Conservation (phyloP, 2,113 vertebrate genomes). For the Cyprinus carpio region DNA sequence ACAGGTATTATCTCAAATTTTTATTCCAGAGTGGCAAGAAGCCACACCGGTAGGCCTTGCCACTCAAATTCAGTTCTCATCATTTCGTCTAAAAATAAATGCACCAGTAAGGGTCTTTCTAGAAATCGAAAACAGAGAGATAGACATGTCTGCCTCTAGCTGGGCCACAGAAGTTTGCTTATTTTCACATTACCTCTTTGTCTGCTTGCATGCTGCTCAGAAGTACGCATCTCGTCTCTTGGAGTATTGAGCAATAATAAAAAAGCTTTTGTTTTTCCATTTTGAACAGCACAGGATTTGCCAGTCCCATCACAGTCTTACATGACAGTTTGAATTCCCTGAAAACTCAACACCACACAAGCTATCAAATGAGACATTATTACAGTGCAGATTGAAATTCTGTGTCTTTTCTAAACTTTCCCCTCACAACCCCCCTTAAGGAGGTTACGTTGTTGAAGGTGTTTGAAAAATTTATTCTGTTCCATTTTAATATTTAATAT, state of each 20-base stretch:
- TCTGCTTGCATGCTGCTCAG: neutral
- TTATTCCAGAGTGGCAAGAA: slow-evolving; percentile 55
- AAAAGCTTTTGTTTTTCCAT: neutral
- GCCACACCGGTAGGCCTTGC: slow-evolving; percentile 53
- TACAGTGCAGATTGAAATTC: slow-evolving; percentile 50
- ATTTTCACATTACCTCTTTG: neutral
- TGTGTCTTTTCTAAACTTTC: slow-evolving; percentile 33
- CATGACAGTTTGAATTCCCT: slow-evolving; percentile 25
- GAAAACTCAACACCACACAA: slow-evolving; percentile 33
- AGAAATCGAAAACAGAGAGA: slow-evolving; percentile 41
- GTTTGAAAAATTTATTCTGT: slow-evolving; percentile 63
- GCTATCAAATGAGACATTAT: slow-evolving; percentile 45
- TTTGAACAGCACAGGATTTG: neutral
- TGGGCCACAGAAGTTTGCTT: neutral
- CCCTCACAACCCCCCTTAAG: slow-evolving; percentile 6
- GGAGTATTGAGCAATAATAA: neutral
- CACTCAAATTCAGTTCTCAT: slow-evolving; percentile 59
- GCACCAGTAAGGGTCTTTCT: slow-evolving; percentile 35
- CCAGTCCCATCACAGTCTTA: neutral
- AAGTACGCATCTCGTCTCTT: neutral
- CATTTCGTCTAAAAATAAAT: slow-evolving; percentile 56
- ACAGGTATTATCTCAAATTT: slow-evolving; percentile 49
- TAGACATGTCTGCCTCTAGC: slow-evolving; percentile 14
- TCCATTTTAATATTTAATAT: slow-evolving; percentile 68
- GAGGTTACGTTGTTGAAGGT: slow-evolving; percentile 26